Evolutionary conservation across 2,113 vertebrate species (phyloP).

Genomic region (Spea multiplicata): DNA sequence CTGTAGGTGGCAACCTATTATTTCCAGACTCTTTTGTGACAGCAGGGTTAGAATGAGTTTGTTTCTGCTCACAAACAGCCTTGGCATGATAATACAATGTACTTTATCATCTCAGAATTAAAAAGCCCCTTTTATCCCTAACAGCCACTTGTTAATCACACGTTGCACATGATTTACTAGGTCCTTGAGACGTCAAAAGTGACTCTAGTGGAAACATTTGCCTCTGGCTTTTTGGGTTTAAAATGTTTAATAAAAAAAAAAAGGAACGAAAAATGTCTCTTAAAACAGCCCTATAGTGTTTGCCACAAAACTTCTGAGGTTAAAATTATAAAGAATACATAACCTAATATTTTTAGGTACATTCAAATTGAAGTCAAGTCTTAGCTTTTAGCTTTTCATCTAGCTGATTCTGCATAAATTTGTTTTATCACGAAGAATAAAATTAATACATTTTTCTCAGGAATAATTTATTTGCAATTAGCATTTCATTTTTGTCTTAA

Average conservation of each 20-base stretch:
- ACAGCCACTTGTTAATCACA: conserved; percentile 7
- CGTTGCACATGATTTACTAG: conserved; percentile 15
- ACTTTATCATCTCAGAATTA: conserved; percentile 37
- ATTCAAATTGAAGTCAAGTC: no score
- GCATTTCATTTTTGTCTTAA: no score
- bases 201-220: conserved; percentile 32
- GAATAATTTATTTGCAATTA: no score
- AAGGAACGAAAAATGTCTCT: conserved; percentile 16
- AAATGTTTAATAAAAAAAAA: conserved; percentile 18
- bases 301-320: neutral
- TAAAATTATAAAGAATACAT: neutral
- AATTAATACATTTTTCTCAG: no score
- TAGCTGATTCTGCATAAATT: no score
- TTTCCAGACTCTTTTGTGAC: neutral
- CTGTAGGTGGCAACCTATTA: conserved; percentile 3
- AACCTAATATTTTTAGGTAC: neutral
- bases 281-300: conserved; percentile 10
- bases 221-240: conserved; percentile 15
- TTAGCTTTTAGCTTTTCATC: no score
- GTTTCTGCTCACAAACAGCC: conserved; percentile 8
- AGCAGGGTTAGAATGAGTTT: neutral
- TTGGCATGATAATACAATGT: conserved; percentile 27
- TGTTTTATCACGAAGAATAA: no score
- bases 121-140: conserved; percentile 9
- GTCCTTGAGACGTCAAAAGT: conserved; percentile 34